Base-by-base conservation (phyloP, 2,113 vertebrate genomes). In the Pterocles burchelli region DNA sequence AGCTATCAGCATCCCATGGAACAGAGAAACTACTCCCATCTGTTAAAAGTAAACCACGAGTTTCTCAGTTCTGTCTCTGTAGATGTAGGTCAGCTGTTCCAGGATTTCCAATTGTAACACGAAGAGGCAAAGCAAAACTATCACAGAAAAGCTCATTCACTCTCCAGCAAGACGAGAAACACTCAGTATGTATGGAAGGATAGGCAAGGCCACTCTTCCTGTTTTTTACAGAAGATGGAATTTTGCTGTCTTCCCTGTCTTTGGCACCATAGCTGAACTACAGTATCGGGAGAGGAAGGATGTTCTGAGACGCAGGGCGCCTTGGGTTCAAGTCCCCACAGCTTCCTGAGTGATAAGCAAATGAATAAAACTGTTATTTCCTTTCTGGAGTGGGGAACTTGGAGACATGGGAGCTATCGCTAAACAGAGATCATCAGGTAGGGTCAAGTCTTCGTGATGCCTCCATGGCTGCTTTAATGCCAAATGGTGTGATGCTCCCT, bases 271-370 rank as follows among this genome's bases (percentile, higher is more conserved):
- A 4, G 33, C 63, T 48, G 61, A 46, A 38, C 33, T 41, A 2
- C 49, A 3, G 4, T 72, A 68, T 96, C 93, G 77, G 70, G 29
- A 81, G 48, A 85, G 93, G 90, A 94, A 96, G 92, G 95, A 96
- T 92, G 92, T 88, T 34, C 83, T 52, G 84, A 74, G 43, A 7
- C 51, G 85, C 41, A 4, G 58, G 43, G 43, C 2, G 34, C n/a
- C 63, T 52, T 52, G 67, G 66, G 71, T 83, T 94, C 74, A 93
- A 10, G 34, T 81, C 85, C 49, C 87, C 66, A 29, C 29, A 3
- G 67, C 67, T 96, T 97, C 88, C 92, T 73, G 61, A 87, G 31
- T 0, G 49, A 89, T 48, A 61, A 78, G n/a, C 20, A 49, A 24
- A 29, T 7, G 61, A 29, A 71, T 7, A 16, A 51, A 86, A 46